phyloP scores from a whole-genome alignment of 2,113 vertebrate genomes.

The Crotalus tigris region DNA sequence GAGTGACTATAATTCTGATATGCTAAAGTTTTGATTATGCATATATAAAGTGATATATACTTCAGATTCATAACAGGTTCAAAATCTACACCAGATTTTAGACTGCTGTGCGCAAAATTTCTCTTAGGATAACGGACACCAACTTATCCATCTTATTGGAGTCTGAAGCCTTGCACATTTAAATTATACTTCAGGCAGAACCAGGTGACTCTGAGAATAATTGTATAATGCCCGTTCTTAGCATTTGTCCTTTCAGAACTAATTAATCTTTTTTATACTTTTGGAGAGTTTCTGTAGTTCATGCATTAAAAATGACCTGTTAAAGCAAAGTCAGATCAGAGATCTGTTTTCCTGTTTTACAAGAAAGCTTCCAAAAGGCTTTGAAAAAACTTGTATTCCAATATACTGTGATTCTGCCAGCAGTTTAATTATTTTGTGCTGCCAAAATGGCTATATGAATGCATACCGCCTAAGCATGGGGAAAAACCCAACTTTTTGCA shows the following conservation, averaged over 20 bases:
- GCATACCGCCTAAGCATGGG: background rate
- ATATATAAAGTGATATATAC: background rate
- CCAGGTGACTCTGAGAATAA: background rate
- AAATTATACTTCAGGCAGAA: slow-evolving; percentile 6
- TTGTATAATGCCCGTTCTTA: background rate
- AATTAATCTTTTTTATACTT: slow-evolving; percentile 14
- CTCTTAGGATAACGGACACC: background rate
- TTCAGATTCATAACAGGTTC: background rate
- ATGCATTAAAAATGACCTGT: background rate
- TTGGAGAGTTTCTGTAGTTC: background rate
- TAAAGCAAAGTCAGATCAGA: background rate
- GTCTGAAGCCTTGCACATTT: slow-evolving; percentile 1
- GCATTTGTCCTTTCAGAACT: slow-evolving; percentile 2
- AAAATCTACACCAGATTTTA: background rate
- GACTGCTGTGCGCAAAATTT: background rate
- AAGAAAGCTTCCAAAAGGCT: background rate
- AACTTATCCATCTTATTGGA: background rate
- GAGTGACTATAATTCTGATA: background rate
- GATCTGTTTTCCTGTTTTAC: background rate
- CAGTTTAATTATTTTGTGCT: background rate
- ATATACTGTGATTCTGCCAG: background rate
- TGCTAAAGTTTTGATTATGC: background rate
- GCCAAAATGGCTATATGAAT: background rate
- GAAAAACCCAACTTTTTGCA: background rate
- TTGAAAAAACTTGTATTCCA: background rate